Conservation (phyloP, 2,797 vertebrate species). For the Oreochromis mossambicus region DNA sequence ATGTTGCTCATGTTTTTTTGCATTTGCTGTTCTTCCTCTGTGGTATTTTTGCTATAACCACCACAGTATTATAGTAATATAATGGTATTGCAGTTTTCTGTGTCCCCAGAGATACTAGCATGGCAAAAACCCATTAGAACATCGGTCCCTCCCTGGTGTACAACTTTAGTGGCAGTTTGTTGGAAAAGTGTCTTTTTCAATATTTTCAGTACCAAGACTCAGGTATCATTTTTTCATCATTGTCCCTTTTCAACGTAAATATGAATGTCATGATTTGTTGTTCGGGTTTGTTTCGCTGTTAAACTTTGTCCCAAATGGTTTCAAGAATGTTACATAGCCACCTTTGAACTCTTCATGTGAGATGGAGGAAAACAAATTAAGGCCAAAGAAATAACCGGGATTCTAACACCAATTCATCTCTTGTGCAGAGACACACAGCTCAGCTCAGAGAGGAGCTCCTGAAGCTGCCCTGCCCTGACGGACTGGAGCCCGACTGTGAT, state of each 20-base stretch:
- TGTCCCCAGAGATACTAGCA: not conserved
- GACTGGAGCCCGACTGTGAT: constrained; percentile 86
- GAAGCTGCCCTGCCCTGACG: constrained; percentile 94
- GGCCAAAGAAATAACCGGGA: not conserved
- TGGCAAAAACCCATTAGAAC: not conserved
- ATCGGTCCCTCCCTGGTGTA: not conserved
- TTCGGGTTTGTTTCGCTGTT: not conserved
- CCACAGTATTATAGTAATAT: not conserved
- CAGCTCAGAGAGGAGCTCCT: constrained; percentile 94
- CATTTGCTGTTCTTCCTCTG: not conserved
- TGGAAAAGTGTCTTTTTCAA: not conserved
- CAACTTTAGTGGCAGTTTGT: not conserved
- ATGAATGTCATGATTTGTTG: not conserved
- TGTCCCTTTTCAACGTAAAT: not conserved
- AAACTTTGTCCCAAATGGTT: not conserved
- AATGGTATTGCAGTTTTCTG: not conserved
- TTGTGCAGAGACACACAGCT: constrained; percentile 89
- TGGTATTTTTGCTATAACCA: not conserved
- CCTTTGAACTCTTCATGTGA: not conserved
- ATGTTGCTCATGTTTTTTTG: not conserved
- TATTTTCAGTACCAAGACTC: not conserved
- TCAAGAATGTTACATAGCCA: not conserved
- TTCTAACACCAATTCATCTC: not conserved
- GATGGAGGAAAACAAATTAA: not conserved
- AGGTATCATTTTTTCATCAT: not conserved